Percentiles rank a stretch among this genome's conserved stretches.
phyloP scores from a whole-genome alignment of 2,797 vertebrate species.

The Chanos chanos region DNA sequence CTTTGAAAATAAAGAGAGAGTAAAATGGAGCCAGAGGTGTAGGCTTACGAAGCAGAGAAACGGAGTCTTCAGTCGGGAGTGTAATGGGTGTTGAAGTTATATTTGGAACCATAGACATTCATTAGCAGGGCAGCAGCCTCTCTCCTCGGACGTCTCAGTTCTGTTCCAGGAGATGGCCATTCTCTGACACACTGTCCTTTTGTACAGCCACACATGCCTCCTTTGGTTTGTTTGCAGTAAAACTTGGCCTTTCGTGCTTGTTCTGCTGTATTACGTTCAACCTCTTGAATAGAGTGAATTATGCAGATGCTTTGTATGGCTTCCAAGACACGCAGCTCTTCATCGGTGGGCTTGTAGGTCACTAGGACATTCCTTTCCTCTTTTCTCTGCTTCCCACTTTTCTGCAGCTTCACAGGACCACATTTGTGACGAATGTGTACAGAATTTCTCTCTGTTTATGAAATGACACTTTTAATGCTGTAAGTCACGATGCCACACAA shows the following conservation, averaged over 20 bases:
- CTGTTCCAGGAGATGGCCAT: slow-evolving; percentile 44
- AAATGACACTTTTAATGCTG: not conserved
- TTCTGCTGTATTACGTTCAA: slow-evolving; percentile 40
- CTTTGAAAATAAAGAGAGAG: not conserved
- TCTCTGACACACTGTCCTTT: slow-evolving; percentile 25
- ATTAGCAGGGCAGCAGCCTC: slow-evolving; percentile 38
- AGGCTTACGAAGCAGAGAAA: too few species aligned
- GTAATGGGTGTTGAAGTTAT: slow-evolving; percentile 32
- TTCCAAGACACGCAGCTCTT: slow-evolving; percentile 52
- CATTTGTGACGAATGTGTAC: slow-evolving; percentile 52
- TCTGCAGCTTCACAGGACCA: slow-evolving; percentile 40
- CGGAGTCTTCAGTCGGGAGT: slow-evolving; percentile 26
- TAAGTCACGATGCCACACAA: not conserved
- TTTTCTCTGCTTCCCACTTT: slow-evolving; percentile 28
- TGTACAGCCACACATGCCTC: slow-evolving; percentile 38
- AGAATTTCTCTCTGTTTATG: too few species aligned
- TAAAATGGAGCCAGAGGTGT: slow-evolving; percentile 9
- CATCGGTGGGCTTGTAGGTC: slow-evolving; percentile 57
- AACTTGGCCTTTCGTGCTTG: slow-evolving; percentile 28
- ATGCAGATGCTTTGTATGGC: slow-evolving; percentile 38
- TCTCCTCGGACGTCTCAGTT: slow-evolving; percentile 18
- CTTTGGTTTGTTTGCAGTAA: slow-evolving; percentile 41
- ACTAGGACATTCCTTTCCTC: slow-evolving; percentile 56
- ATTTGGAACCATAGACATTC: slow-evolving; percentile 34
- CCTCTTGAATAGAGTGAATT: slow-evolving; percentile 51